Evolutionary conservation across 2,888 invertebrate genomes (phyloP), one percentile per base, ranked within the genome.

Genomic region (Heliconius aoede): DNA sequence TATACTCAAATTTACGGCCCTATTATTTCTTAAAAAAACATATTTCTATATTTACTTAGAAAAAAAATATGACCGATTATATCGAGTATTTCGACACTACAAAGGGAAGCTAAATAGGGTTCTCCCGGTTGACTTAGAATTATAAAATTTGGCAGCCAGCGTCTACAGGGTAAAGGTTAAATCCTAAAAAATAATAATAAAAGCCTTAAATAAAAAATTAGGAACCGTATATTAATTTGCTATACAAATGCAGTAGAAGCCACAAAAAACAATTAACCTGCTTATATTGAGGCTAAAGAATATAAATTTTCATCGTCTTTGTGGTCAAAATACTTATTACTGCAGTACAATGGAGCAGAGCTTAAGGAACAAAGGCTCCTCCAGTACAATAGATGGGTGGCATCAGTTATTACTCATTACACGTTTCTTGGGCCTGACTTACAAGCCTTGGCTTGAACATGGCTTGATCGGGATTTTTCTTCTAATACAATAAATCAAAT

Each of bases 281-380:
- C 36, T 32, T 28, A 24, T 30, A 55, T 69, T 55, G 30, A 32
- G 30, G 30, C 55, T 55, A 69, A 51, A 32, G 32, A 32, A 32
- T 32, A 69, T 32, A 32, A 55, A 69, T 69, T 55, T 55, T 32
- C 55, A 69, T 61, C 21, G 24, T 68, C 75, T 68, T 72, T 73
- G 62, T 69, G 68, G 75, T 75, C 64, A 62, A 73, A 61, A 71
- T 55, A 67, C 51, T 77, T 67, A 60, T 36, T 55, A 55, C 55
- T 55, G 55, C 55, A 28, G 9, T 46, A 76, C 76, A 76, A 76
- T 76, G 24, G 67, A 61, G 60, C 24, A 71, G 40, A 72, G 71
- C 76, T 72, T 73, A 74, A 55, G 71, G 73, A 72, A 78, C 76
- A 76, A 78, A 69, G 65, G 36, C 64, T 58, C 18, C 64, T 58